A percentile compares a stretch with the other conserved stretches of the same genome.
Evolutionary conservation across 2,888 invertebrate genomes (phyloP).

Genomic region (Serrognathus titanus): DNA sequence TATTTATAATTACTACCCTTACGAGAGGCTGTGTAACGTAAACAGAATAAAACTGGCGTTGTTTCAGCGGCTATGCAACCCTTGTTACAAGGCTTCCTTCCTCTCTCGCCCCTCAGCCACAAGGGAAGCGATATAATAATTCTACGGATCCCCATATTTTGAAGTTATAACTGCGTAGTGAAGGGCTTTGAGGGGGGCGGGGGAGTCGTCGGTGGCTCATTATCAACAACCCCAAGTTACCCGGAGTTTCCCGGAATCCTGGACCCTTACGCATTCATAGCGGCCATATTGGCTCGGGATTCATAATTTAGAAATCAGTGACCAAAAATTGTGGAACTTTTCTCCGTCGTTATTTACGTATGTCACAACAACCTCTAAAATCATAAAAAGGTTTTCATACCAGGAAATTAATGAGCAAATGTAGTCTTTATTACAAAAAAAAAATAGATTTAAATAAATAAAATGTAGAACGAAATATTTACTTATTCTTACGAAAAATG

Average conservation of each 20-base stretch:
- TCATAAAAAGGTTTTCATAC: too few relatives aligned
- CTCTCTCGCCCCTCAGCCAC: slow-evolving; percentile 3
- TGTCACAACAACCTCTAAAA: too few relatives aligned
- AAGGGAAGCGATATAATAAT: slow-evolving; percentile 36
- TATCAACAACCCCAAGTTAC: slow-evolving; percentile 38
- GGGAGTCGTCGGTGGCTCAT: slow-evolving; percentile 40
- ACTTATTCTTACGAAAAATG: too few relatives aligned
- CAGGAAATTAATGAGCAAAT: too few relatives aligned
- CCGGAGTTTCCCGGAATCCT: slow-evolving; percentile 36
- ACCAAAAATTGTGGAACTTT: too few relatives aligned
- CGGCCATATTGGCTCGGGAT: slow-evolving; percentile 35
- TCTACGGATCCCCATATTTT: slow-evolving; percentile 41
- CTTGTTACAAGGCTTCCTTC: slow-evolving; percentile 31
- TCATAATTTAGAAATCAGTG: not conserved
- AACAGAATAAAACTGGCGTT: slow-evolving; percentile 15
- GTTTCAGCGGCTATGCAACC: slow-evolving; percentile 31
- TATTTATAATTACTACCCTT: too few relatives aligned
- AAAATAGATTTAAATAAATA: too few relatives aligned
- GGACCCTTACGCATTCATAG: slow-evolving; percentile 31
- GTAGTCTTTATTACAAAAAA: too few relatives aligned
- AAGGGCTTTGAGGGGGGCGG: slow-evolving; percentile 27
- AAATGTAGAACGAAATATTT: too few relatives aligned
- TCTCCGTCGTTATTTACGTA: too few relatives aligned
- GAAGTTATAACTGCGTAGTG: slow-evolving; percentile 39
- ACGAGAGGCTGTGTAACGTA: not conserved